Conservation (phyloP, 2,888 invertebrate genomes). For the Chelonus formosanus region DNA sequence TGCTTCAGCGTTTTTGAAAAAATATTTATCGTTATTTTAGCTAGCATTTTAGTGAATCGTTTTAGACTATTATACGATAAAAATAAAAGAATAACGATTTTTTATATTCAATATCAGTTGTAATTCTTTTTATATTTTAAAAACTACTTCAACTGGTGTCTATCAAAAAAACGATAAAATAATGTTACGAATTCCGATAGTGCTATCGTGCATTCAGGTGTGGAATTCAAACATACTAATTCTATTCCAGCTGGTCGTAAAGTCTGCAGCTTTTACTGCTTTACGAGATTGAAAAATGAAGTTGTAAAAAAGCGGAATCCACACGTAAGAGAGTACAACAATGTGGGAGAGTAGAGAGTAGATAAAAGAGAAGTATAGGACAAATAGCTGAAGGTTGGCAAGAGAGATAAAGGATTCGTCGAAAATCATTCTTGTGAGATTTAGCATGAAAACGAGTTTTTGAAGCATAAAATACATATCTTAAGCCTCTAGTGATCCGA, state of each 20-base stretch:
- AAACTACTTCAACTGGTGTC: no score
- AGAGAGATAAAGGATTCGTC: slow-evolving; percentile 33
- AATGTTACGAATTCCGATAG: no score
- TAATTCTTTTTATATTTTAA: no score
- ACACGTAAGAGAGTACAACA: slow-evolving; percentile 34
- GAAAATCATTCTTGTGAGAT: slow-evolving; percentile 31
- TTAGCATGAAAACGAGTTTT: slow-evolving; percentile 45
- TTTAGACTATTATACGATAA: no score
- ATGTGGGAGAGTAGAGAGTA: slow-evolving; percentile 24
- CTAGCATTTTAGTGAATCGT: no score
- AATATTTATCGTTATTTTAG: no score
- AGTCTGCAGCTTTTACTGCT: slow-evolving; percentile 54
- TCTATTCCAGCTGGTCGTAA: slow-evolving; percentile 46
- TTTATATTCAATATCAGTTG: no score
- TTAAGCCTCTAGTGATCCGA: slow-evolving; percentile 54
- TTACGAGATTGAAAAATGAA: slow-evolving; percentile 55
- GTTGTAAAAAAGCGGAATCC: slow-evolving; percentile 50
- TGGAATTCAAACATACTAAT: slow-evolving; percentile 18
- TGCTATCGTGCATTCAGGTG: no score
- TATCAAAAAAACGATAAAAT: no score
- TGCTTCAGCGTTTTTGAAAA: no score
- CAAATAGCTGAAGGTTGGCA: slow-evolving; percentile 11
- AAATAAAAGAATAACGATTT: no score
- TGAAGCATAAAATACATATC: slow-evolving; percentile 60
- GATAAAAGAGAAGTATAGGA: slow-evolving; percentile 15